phyloP scores from a whole-genome alignment of 2,888 invertebrate species.

The Volucella inflata region DNA sequence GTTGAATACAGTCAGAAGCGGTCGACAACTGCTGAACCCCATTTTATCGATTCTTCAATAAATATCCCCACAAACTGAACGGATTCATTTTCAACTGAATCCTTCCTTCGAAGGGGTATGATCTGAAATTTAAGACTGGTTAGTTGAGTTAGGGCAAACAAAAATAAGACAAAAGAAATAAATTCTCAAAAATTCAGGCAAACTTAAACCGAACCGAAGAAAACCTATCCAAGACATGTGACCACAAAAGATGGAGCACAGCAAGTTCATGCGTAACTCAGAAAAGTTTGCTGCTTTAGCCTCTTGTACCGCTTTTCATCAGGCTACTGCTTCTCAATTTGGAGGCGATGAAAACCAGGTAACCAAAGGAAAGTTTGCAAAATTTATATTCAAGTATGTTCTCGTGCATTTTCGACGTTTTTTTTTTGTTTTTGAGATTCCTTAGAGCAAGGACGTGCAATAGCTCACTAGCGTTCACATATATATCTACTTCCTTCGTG shows the following conservation, averaged over 20 bases:
- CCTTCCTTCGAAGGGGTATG: neutral
- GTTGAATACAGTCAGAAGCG: conserved; percentile 1
- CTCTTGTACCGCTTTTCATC: neutral
- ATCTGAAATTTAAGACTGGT: conserved; percentile 19
- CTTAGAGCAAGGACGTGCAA: conserved; percentile 1
- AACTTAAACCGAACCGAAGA: conserved; percentile 33
- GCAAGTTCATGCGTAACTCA: conserved; percentile 37
- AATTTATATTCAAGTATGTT: conserved; percentile 64
- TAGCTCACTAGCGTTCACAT: neutral
- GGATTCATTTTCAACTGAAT: neutral
- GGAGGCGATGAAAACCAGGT: neutral
- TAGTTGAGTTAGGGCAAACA: neutral
- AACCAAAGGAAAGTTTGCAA: conserved; percentile 49
- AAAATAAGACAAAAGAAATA: neutral
- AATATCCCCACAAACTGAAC: neutral
- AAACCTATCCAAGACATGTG: conserved; percentile 51
- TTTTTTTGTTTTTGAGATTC: neutral
- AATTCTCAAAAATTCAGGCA: neutral
- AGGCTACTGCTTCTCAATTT: neutral
- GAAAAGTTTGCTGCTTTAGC: conserved; percentile 20
- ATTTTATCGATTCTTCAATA: neutral
- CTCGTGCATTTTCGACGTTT: conserved; percentile 34
- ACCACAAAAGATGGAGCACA: conserved; percentile 43
- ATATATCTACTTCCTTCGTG: conserved; percentile 10
- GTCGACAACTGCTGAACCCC: neutral